Base-by-base conservation (phyloP, 2,113 vertebrate species). In the Protobothrops mucrosquamatus region DNA sequence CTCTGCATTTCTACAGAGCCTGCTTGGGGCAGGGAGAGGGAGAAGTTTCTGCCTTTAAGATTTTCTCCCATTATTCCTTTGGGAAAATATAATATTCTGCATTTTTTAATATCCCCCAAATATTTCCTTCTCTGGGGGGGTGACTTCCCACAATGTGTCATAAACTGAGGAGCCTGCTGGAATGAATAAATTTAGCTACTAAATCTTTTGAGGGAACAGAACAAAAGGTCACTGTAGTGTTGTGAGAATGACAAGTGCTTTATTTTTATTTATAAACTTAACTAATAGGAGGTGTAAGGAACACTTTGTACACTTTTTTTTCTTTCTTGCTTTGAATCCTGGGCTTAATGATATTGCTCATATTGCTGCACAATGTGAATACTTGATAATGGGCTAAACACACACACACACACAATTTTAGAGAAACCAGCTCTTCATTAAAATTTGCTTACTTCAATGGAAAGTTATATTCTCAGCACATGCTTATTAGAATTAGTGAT, bases 181-280 rank as follows among this genome's bases (percentile, higher is more conserved):
- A 94, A 95, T 89, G 1, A 91, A 92, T 88, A 56, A 39, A 43
- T 1, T 56, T 91, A 81, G 89, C 26, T 43, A 4, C 5, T 2
- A 18, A n/a, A 1, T 74, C 86, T 94, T 92, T 9, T 6, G 51
- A 93, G 94, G 2, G 34, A 91, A 93, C 1, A 91, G 8, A 14
- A 74, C 2, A 89, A 93, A 92, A 92, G 0, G 5, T 74, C 48
- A 52, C 4, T 26, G 15, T 5, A 64, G 7, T 18, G 24, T 34
- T 93, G 10, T 86, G 89, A 1, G 26, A 91, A 43, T 26, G 52
- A 55, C 46, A 57, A 0, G 0, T 1, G 3, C 2, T 74, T 92
- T 5, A 56, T 90, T 90, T 95, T 20, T 55, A 1, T 81, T 39
- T 64, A 5, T 54, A 91, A 94, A 91, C 93, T 39, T 64, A 92